Base-by-base conservation (phyloP, 2,888 invertebrate species). In the Neoascia interrupta region DNA sequence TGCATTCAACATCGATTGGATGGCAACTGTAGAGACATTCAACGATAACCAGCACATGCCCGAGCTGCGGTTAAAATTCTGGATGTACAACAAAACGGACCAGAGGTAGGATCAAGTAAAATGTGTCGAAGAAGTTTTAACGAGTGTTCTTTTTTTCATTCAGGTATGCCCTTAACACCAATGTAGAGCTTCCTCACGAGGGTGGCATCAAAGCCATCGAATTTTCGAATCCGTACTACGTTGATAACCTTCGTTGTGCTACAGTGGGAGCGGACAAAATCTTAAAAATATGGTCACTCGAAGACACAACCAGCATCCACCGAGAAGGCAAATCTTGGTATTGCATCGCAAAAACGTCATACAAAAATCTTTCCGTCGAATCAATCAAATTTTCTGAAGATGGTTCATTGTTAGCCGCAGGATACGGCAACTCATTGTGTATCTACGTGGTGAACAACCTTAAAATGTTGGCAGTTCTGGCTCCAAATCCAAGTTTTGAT, bases 1-100 rank as follows among this genome's bases (percentile, higher is more conserved):
- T n/a, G 92, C 93, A 0, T 90, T 95, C 64, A 92, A 92, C 85
- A 89, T 90, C 54, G 90, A 91, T 84, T 96, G 96, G 95, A 90
- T 96, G 89, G 94, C 92, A 5, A 95, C 95, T 0, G 90, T 92
- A 3, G 93, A 93, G 85, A 89, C 91, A 66, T 89, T 92, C 70
- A 90, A 92, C 83, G 93, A 93, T 86, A 87, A 89, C 19, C 86
- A 90, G 39, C 90, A 91, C 70, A 87, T 89, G 49, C 89, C 90
- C 3, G 94, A 95, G 87, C 88, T 92, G 3, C 89, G 92, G 60
- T 89, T 96, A 0, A 96, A 95, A 85, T 95, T 95, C 87, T 96
- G 95, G 95, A 84, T 89, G 64, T 94, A 91, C 83, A 87, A 92
- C 82, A 84, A 87, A 1, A 87, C 90, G 36, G 88, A 89, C 51